phyloP scores from a whole-genome alignment of 2,797 vertebrate species.

The Helarctos malayanus region DNA sequence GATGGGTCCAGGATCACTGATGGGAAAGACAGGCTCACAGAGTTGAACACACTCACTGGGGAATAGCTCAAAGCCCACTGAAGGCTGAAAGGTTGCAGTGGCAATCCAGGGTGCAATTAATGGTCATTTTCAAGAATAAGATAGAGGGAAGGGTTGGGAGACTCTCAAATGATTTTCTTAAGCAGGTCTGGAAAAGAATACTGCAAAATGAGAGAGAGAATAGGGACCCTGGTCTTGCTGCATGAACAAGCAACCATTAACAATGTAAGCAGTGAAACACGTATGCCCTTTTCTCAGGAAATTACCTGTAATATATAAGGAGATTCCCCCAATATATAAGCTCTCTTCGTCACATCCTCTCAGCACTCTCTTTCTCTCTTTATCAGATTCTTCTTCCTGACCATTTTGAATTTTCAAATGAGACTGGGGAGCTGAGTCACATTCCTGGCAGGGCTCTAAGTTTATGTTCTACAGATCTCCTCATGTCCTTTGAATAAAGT shows the following conservation, averaged over 20 bases:
- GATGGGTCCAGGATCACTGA: accelerated
- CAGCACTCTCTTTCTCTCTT: background rate
- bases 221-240: background rate
- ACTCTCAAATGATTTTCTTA: background rate
- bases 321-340: background rate
- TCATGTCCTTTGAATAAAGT: background rate
- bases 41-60: no score
- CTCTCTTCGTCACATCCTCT: background rate
- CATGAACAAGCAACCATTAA: background rate
- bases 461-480: background rate
- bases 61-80: background rate
- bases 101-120: background rate
- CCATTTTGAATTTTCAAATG: background rate
- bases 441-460: background rate
- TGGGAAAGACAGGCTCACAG: background rate
- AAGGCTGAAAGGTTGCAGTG: background rate
- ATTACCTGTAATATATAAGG: background rate
- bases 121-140: background rate
- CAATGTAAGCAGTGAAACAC: accelerated
- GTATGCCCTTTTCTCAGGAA: background rate
- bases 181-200: background rate
- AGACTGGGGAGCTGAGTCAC: background rate
- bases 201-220: background rate
- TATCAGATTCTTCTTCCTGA: background rate
- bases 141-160: background rate